Evolutionary conservation across 1,140 invertebrate genomes (phyloP).

Genomic region (Drosophila persimilis): DNA sequence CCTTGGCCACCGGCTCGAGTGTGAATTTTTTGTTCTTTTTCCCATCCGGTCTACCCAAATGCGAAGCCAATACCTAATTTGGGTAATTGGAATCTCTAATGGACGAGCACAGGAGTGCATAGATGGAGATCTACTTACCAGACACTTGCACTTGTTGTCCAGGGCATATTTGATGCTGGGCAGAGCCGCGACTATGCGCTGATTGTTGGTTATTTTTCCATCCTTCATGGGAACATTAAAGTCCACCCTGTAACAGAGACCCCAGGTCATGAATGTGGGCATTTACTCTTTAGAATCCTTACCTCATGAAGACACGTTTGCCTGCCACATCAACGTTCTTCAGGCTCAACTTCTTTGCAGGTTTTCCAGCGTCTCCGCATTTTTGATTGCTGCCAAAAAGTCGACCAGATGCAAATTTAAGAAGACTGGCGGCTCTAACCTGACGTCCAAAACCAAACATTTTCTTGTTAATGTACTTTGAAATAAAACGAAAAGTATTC

Average conservation of each 20-base stretch:
- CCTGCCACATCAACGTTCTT: slow-evolving; percentile 89
- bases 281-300: background rate
- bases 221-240: slow-evolving; percentile 99
- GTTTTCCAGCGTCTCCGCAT: too few relatives aligned
- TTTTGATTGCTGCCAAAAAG: too few relatives aligned
- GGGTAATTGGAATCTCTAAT: background rate
- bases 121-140: slow-evolving; percentile 83
- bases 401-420: too few relatives aligned
- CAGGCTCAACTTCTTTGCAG: slow-evolving; percentile 90
- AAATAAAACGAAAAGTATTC: too few relatives aligned
- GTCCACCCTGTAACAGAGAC: slow-evolving; percentile 90
- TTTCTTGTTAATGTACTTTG: too few relatives aligned
- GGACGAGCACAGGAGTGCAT: background rate
- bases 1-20: slow-evolving; percentile 94
- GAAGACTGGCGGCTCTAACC: too few relatives aligned
- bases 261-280: background rate
- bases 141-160: slow-evolving; percentile 95
- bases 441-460: too few relatives aligned
- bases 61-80: slow-evolving; percentile 92
- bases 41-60: slow-evolving; percentile 98
- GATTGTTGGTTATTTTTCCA: slow-evolving; percentile 98
- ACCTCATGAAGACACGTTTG: slow-evolving; percentile 93
- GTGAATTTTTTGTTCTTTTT: slow-evolving; percentile 93
- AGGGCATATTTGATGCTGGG: slow-evolving; percentile 97
- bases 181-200: slow-evolving; percentile 96